Percentiles rank a stretch among this genome's conserved stretches.
These are phyloP conservation scores for Seriola dumerili DNA, from an alignment of 2,113 vertebrate genomes.

Conservation along the genomic window DNA sequence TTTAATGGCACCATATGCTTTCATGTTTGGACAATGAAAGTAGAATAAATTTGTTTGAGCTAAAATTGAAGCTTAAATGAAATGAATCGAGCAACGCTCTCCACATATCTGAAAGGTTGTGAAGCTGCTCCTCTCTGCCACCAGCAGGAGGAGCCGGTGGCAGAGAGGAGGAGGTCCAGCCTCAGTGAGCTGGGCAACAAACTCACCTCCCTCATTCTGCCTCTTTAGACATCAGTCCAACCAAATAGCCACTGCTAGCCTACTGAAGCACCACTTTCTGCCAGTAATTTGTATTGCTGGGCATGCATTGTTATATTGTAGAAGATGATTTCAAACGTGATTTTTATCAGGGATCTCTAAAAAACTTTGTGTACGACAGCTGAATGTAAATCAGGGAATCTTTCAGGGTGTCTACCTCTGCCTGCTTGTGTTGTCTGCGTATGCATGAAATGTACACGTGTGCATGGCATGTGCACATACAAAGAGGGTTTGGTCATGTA, in stretches of 20 bases:
- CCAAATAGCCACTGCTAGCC: constrained; percentile 21
- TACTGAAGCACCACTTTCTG: constrained; percentile 49
- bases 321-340: background rate
- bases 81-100: background rate
- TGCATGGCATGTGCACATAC: constrained; percentile 27
- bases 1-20: constrained; percentile 21
- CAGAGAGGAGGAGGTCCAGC: constrained; percentile 85
- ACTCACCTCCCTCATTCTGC: constrained; percentile 82
- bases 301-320: background rate
- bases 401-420: constrained; percentile 3
- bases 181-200: constrained; percentile 87
- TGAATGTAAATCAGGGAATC: background rate
- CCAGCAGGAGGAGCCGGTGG: constrained; percentile 63
- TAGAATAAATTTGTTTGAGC: background rate
- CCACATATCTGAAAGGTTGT: constrained; percentile 41
- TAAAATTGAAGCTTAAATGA: background rate
- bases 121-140: background rate
- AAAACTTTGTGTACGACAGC: background rate
- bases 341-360: background rate
- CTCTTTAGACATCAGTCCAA: constrained; percentile 83
- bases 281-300: constrained; percentile 10
- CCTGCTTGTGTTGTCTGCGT: constrained; percentile 13
- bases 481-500: background rate
- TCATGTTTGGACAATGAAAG: constrained; percentile 46
- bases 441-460: constrained; percentile 44